Conservation (phyloP, 2,113 vertebrate genomes). For the Galemys pyrenaicus region DNA sequence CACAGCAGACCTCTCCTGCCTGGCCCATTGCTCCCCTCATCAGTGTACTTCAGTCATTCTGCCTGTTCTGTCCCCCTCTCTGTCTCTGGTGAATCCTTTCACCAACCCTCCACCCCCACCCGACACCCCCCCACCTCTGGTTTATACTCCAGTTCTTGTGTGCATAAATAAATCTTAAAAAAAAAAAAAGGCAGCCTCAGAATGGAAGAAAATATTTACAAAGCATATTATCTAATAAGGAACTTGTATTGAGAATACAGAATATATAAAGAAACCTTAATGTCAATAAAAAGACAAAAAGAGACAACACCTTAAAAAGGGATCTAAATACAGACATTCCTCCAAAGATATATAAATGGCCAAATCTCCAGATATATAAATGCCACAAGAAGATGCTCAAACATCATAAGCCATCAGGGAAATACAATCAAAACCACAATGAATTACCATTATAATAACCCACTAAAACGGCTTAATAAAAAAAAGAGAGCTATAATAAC, state of each 20-base stretch:
- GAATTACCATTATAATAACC: not conserved
- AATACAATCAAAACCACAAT: conserved; percentile 47
- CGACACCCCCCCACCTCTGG: too few species aligned
- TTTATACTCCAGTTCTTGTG: too few species aligned
- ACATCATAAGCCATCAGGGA: not conserved
- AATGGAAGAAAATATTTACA: not conserved
- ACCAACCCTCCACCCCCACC: too few species aligned
- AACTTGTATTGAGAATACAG: not conserved
- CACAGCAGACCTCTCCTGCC: too few species aligned
- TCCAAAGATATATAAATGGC: not conserved
- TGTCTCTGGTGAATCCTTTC: too few species aligned
- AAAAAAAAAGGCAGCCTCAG: not conserved
- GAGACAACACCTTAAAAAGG: conserved; percentile 20
- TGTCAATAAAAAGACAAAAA: conserved; percentile 21
- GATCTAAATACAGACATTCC: not conserved
- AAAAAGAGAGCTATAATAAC: not conserved
- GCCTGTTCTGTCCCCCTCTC: too few species aligned
- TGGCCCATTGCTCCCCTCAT: too few species aligned
- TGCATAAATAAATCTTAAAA: too few species aligned
- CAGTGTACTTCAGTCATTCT: too few species aligned
- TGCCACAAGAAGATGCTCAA: not conserved
- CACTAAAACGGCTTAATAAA: not conserved
- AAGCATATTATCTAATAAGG: not conserved
- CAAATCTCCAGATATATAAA: not conserved
- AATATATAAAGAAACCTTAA: not conserved